Evolutionary conservation across 2,797 vertebrate genomes (phyloP), one percentile per base, ranked within the genome.

Genomic region (Enteromius mattozi): DNA sequence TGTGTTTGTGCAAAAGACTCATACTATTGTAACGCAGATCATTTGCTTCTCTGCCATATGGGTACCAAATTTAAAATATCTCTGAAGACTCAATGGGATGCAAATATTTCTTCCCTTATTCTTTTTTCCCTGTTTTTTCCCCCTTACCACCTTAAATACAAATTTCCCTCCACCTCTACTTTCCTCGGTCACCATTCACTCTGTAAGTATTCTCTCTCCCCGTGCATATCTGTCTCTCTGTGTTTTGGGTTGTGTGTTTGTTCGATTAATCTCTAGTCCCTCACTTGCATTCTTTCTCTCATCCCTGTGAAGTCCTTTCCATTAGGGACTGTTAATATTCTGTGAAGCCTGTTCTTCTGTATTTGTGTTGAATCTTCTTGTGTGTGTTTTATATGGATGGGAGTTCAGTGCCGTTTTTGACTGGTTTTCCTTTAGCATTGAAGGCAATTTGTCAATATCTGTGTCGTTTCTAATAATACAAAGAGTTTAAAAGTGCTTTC

Each of bases 151-250:
- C 63, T 80, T 82, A 65, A 83, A 81, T 76, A 47, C 75, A 84
- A 59, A 59, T 75, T 71, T 85, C 84, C 84, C 79, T 83, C 33
- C 87, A 86, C 70, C 82, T 85, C 83, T 78, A 61, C 82, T 81
- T 84, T 81, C 76, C 80, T 75, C 76, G 80, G 79, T 82, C 86
- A 81, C 86, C 80, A 47, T 82, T 76, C 70, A 51, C 77, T 70
- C 80, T 81, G 87, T 90, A 87, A 85, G 87, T 87, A 88, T 85
- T 66, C 33, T 68, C 76, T 56, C 70, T 82, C 47, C 61, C 85
- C 56, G 33, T 69, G 27, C n/a, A 16, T 85, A 83, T 77, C 49
- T 81, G 45, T 80, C 37, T 65, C 40, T 81, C 40, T 81, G 65
- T 37, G 37, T 87, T 72, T 72, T 68, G 85, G 61, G n/a, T 56